Percentiles rank a stretch among this genome's conserved stretches.
Evolutionary conservation across 2,797 vertebrate species (phyloP).

Genomic region (Hybognathus amarus): DNA sequence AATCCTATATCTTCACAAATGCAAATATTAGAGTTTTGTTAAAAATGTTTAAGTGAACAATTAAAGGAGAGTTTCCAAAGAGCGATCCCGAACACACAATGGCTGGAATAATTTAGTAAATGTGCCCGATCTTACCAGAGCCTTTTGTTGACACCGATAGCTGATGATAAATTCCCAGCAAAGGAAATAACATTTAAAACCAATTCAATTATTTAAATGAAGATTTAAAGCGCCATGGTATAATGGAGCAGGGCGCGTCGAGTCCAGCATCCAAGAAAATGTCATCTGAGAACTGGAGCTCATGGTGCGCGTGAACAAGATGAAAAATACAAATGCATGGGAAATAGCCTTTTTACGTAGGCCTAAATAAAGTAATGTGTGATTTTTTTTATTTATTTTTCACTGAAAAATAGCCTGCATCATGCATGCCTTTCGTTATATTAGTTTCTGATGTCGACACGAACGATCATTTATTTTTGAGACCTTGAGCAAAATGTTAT

Average conservation of each 20-base stretch:
- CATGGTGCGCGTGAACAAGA: not conserved
- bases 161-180: constrained; percentile 78
- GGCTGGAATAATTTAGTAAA: constrained; percentile 89
- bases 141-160: constrained; percentile 75
- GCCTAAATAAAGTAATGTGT: not conserved
- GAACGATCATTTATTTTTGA: not conserved
- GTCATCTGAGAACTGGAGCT: not conserved
- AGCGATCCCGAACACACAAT: constrained; percentile 87
- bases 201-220: constrained; percentile 83
- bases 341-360: not conserved
- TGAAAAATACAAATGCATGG: not conserved
- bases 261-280: constrained; percentile 62
- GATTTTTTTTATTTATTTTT: too few species aligned
- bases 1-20: constrained; percentile 99
- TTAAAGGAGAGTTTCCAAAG: constrained; percentile 96
- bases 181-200: constrained; percentile 89
- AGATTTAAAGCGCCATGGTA: constrained; percentile 71
- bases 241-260: constrained; percentile 51
- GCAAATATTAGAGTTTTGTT: constrained; percentile 99
- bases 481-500: not conserved
- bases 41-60: constrained; percentile 99
- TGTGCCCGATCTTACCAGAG: constrained; percentile 81
- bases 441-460: not conserved
- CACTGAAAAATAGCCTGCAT: too few species aligned
- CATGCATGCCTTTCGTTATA: too few species aligned